Percentiles rank a stretch among this genome's conserved stretches.
phyloP scores from a whole-genome alignment of 2,113 vertebrate species.

The Crotophaga sulcirostris region DNA sequence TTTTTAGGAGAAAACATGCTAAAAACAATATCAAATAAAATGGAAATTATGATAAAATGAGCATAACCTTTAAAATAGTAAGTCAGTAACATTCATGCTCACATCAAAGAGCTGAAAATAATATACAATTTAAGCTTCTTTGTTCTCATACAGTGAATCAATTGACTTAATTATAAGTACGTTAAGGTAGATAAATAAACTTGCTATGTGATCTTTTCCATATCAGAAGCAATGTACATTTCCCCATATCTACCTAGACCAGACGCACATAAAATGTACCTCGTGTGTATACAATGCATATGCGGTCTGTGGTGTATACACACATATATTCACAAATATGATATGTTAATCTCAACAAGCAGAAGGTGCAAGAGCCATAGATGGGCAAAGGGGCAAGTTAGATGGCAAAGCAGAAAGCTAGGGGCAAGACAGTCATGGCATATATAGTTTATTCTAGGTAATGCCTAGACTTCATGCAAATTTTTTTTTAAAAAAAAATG shows the following conservation, averaged over 20 bases:
- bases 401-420: neutral
- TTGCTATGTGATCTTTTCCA: neutral
- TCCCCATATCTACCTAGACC: neutral
- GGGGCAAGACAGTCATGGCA: neutral
- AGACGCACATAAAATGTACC: rapidly evolving
- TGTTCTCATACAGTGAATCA: neutral
- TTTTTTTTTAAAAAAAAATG: neutral
- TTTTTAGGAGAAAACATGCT: neutral
- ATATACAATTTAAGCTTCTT: neutral
- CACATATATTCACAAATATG: neutral
- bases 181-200: neutral
- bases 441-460: neutral
- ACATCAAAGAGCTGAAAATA: neutral
- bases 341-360: neutral
- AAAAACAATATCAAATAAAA: neutral
- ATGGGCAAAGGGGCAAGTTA: neutral
- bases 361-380: neutral
- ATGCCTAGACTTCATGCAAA: neutral
- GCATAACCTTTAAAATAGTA: neutral
- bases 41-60: neutral
- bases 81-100: neutral
- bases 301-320: neutral
- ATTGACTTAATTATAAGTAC: neutral
- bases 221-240: neutral
- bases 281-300: neutral